Evolutionary conservation across 2,888 invertebrate species (phyloP).

Genomic region (Ophioninae sp.): DNA sequence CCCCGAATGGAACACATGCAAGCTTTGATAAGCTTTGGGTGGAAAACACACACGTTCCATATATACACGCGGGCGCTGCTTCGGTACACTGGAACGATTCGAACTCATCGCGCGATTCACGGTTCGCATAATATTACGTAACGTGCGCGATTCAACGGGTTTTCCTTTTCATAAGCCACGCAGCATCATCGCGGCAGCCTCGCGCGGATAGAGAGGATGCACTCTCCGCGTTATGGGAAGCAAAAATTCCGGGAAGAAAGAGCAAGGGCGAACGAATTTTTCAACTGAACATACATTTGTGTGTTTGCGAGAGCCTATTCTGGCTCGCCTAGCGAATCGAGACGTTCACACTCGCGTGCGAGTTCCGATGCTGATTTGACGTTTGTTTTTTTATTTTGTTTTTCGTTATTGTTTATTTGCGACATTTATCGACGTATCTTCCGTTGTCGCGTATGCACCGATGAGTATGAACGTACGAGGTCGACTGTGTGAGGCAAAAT

Average conservation of each 20-base stretch:
- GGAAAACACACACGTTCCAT: slow-evolving; percentile 69
- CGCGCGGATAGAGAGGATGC: neutral
- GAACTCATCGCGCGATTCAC: slow-evolving; percentile 73
- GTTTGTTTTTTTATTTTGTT: no score
- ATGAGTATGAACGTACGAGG: neutral
- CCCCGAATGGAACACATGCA: slow-evolving; percentile 79
- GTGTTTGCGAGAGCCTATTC: slow-evolving; percentile 12
- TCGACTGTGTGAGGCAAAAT: neutral
- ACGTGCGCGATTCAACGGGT: slow-evolving; percentile 70
- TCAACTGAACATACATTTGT: slow-evolving; percentile 26
- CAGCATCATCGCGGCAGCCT: slow-evolving; percentile 42
- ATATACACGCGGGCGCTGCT: slow-evolving; percentile 17
- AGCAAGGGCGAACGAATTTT: slow-evolving; percentile 29
- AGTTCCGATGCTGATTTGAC: slow-evolving; percentile 15
- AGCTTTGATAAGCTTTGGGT: slow-evolving; percentile 79
- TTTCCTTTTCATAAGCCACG: slow-evolving; percentile 72
- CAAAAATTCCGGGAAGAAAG: slow-evolving; percentile 18
- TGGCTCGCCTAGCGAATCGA: slow-evolving; percentile 27
- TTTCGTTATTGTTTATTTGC: slow-evolving; percentile 39
- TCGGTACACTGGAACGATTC: slow-evolving; percentile 71
- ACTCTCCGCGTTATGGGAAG: slow-evolving; percentile 61
- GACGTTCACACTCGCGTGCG: neutral
- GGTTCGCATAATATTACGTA: slow-evolving; percentile 75
- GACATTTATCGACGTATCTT: slow-evolving; percentile 44
- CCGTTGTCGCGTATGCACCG: slow-evolving; percentile 18